A percentile compares a stretch with the other conserved stretches of the same genome.
These are phyloP conservation scores for Stegophylla sp. DNA, from an alignment of 2,888 invertebrate species.

Conservation along the genomic window DNA sequence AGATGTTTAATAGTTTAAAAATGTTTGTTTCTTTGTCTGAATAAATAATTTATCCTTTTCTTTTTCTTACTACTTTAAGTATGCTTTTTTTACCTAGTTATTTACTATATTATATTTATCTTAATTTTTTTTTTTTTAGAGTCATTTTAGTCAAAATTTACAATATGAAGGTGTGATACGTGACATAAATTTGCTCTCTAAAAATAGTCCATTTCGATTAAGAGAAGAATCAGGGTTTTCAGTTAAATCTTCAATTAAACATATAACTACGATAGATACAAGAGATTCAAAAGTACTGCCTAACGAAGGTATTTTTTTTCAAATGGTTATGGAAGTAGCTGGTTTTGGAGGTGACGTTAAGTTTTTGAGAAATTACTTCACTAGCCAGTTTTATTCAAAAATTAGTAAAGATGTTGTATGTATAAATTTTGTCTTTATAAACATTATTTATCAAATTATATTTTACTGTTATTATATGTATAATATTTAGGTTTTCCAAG, in stretches of 20 bases:
- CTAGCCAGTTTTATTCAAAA: constrained; percentile 47
- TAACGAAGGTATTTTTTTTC: constrained; percentile 39
- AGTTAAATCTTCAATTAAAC: constrained; percentile 57
- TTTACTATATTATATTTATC: background rate
- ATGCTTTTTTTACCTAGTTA: too few relatives aligned
- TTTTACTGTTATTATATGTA: background rate
- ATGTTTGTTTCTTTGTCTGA: too few relatives aligned
- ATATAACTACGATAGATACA: constrained; percentile 51
- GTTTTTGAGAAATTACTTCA: constrained; percentile 52
- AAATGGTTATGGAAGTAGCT: constrained; percentile 55
- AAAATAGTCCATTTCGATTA: constrained; percentile 50
- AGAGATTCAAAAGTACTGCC: constrained; percentile 54
- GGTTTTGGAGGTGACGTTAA: constrained; percentile 56
- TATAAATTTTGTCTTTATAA: background rate
- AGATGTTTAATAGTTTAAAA: too few relatives aligned
- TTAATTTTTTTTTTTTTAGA: constrained; percentile 34
- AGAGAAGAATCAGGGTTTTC: constrained; percentile 50
- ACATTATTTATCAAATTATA: background rate
- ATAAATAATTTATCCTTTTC: too few relatives aligned
- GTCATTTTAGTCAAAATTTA: constrained; percentile 50
- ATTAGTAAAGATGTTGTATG: constrained; percentile 39
- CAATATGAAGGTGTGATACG: constrained; percentile 54
- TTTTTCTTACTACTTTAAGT: too few relatives aligned
- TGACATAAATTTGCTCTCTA: constrained; percentile 47
- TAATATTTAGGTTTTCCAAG: constrained; percentile 42